Base-by-base conservation (phyloP, 1,140 invertebrate species). In the Cherax quadricarinatus region DNA sequence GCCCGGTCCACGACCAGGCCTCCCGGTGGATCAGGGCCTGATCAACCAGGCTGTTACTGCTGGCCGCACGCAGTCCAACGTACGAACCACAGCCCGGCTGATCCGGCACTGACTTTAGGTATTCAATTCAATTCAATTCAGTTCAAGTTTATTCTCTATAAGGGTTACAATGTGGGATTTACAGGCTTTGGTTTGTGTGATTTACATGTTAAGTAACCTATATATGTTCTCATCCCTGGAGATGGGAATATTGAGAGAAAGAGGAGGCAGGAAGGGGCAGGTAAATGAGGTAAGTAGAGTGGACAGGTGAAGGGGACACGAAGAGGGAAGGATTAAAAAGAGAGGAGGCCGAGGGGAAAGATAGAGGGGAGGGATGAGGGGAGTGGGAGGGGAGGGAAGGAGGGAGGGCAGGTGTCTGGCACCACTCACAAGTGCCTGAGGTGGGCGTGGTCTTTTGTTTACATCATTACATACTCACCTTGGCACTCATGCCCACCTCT, bases 381-480 rank as follows among this genome's bases (percentile, higher is more conserved):
- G 82, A 85, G n/a, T n/a, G n/a, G n/a, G n/a, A n/a, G n/a, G n/a
- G n/a, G 48, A 18, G 53, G 57, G n/a, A 53, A 85, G 51, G 12
- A 21, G 60, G 82, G 48, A 18, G 82, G 24, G 16, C 18, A 21
- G 18, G 62, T 21, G 62, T 18, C 62, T 66, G 62, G 62, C 62
- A 66, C 14, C 62, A 6, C 62, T 66, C 62, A 66, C 62, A 66
- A 16, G 62, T 66, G 62, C 62, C 62, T 66, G 16, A 18, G 62
- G 62, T 66, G 62, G 21, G 62, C 62, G 62, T 16, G 62, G 16
- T 18, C 62, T 66, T 18, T 66, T 66, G 62, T 66, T 66, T 66
- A 66, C 62, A 66, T 66, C 62, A 66, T 66, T 66, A 66, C 62
- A 66, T 18, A 14, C 62, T 3, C 18, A 57, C 9, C 62, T 66